These are phyloP conservation scores for Ophiodon elongatus DNA, from an alignment of 2,113 vertebrate genomes.

Conservation along the genomic window DNA sequence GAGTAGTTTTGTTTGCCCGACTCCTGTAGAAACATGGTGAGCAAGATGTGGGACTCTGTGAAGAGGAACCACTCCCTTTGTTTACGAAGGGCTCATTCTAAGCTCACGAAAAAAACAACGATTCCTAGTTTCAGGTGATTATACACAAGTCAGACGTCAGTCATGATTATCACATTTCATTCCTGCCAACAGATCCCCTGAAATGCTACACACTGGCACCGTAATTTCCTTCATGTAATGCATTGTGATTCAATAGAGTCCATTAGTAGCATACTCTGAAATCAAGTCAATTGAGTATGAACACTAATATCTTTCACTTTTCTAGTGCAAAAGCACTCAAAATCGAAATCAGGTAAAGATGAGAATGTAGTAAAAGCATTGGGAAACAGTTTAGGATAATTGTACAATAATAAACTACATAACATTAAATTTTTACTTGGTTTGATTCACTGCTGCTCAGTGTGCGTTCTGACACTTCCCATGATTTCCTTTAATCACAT, in stretches of 20 bases:
- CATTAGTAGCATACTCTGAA: neutral
- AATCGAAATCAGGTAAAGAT: neutral
- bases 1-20: neutral
- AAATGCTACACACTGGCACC: too few species aligned
- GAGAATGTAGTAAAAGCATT: neutral
- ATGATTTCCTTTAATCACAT: constrained; percentile 64
- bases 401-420: neutral
- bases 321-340: neutral
- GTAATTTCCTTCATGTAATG: neutral
- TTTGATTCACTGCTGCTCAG: constrained; percentile 14
- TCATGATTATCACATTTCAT: too few species aligned
- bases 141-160: too few species aligned
- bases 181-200: too few species aligned
- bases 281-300: neutral
- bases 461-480: constrained; percentile 40
- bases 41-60: neutral
- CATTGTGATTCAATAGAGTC: neutral
- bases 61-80: neutral
- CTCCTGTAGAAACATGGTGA: neutral
- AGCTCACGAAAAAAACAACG: neutral
- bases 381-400: neutral
- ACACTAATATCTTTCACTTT: neutral
- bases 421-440: neutral
- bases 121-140: too few species aligned
- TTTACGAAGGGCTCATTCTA: neutral